A percentile compares a stretch with the other conserved stretches of the same genome.
These are phyloP conservation scores for Pocota personata DNA, from an alignment of 2,888 invertebrate genomes.

Conservation along the genomic window DNA sequence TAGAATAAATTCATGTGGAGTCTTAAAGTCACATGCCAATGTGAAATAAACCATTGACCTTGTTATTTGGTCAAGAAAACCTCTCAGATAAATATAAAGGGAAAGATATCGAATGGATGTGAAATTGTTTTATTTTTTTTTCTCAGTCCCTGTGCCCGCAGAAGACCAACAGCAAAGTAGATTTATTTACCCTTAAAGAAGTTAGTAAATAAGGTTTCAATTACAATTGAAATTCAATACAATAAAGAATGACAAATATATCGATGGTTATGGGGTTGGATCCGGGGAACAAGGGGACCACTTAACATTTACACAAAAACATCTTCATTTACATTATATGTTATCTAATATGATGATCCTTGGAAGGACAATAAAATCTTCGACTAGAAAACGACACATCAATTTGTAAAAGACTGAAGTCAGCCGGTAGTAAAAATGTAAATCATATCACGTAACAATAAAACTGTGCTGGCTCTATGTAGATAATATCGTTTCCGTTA, in stretches of 20 bases:
- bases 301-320: background rate
- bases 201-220: constrained; percentile 30
- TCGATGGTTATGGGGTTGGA: background rate
- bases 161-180: background rate
- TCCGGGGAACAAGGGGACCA: too few species aligned
- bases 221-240: constrained; percentile 31
- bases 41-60: background rate
- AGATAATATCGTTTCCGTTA: background rate
- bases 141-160: background rate
- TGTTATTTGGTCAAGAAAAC: background rate
- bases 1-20: constrained; percentile 6
- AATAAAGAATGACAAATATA: constrained; percentile 7
- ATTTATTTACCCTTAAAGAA: background rate
- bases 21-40: constrained; percentile 9
- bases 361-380: background rate
- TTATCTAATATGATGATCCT: background rate
- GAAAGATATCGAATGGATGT: background rate
- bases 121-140: background rate
- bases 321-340: too few species aligned
- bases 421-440: constrained; percentile 21
- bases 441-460: constrained; percentile 36
- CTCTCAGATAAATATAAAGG: background rate
- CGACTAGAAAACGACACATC: background rate
- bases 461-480: background rate
- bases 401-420: constrained; percentile 3